phyloP scores from a whole-genome alignment of 2,113 vertebrate genomes.

The Plectropomus leopardus region DNA sequence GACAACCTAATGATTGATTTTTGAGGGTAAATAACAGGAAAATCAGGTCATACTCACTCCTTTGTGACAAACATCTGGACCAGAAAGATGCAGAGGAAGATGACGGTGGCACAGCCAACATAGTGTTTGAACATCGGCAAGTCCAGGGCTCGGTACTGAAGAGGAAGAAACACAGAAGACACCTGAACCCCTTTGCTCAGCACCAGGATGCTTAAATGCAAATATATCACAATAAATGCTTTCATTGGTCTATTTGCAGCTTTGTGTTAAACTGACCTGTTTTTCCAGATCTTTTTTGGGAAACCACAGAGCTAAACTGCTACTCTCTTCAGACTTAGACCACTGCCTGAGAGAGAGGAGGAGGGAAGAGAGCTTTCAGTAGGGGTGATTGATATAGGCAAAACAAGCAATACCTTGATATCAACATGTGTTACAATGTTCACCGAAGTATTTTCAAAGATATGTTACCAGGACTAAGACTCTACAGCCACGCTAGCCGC shows the following conservation, averaged over 20 bases:
- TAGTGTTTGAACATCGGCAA: constrained; percentile 91
- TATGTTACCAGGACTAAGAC: neutral
- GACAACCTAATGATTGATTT: neutral
- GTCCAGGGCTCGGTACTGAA: constrained; percentile 92
- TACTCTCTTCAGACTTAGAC: constrained; percentile 92
- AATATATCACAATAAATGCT: neutral
- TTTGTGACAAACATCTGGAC: constrained; percentile 90
- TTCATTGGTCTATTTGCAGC: neutral
- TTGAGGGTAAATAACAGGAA: neutral
- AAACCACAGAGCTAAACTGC: constrained; percentile 90
- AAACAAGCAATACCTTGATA: neutral
- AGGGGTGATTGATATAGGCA: neutral
- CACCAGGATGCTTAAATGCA: neutral
- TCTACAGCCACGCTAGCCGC: no score
- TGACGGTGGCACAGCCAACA: constrained; percentile 89
- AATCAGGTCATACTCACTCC: constrained; percentile 82
- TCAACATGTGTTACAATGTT: neutral
- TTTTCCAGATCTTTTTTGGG: constrained; percentile 93
- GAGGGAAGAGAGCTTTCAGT: neutral
- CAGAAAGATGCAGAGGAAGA: constrained; percentile 93
- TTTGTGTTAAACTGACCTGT: constrained; percentile 86
- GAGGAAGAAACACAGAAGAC: neutral
- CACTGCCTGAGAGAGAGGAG: constrained; percentile 85
- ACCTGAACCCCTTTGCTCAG: neutral
- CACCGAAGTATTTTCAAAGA: neutral